phyloP scores from a whole-genome alignment of 64 coral and sea anemone genomes.

The Trachythela sp. region DNA sequence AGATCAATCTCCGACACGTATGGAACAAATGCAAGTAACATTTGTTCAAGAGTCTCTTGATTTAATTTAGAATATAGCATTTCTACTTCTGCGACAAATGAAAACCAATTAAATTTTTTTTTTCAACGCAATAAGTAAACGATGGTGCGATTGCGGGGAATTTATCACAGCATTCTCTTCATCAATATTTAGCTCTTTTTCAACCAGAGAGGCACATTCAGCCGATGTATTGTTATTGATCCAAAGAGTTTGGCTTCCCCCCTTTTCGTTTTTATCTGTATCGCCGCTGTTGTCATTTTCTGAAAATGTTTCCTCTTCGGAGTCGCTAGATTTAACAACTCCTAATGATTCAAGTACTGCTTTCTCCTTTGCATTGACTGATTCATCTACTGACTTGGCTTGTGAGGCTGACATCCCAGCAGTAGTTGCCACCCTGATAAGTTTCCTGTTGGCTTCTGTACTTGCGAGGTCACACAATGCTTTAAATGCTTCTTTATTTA shows the following conservation, averaged over 20 bases:
- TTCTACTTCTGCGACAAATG: background rate
- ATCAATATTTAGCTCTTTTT: background rate
- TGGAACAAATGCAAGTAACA: background rate
- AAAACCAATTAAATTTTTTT: background rate
- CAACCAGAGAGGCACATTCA: no score
- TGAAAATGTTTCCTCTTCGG: background rate
- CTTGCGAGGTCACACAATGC: constrained; percentile 27
- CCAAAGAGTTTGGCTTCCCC: background rate
- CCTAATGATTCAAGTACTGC: constrained; percentile 11
- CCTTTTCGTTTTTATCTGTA: background rate
- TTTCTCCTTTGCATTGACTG: constrained; percentile 39
- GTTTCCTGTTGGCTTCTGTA: constrained; percentile 36
- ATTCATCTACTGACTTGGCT: constrained; percentile 35
- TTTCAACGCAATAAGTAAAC: background rate
- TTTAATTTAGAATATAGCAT: background rate
- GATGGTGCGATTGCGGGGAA: background rate
- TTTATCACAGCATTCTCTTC: background rate
- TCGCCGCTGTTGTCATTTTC: background rate
- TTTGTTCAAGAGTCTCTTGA: background rate
- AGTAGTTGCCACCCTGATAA: constrained; percentile 29
- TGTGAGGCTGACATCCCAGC: background rate
- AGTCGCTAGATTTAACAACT: background rate
- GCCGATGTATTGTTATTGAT: no score
- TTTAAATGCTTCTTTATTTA: constrained; percentile 19
- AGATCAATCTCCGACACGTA: background rate